Conservation (phyloP, 1,140 invertebrate genomes). For the Pectinophora gossypiella region DNA sequence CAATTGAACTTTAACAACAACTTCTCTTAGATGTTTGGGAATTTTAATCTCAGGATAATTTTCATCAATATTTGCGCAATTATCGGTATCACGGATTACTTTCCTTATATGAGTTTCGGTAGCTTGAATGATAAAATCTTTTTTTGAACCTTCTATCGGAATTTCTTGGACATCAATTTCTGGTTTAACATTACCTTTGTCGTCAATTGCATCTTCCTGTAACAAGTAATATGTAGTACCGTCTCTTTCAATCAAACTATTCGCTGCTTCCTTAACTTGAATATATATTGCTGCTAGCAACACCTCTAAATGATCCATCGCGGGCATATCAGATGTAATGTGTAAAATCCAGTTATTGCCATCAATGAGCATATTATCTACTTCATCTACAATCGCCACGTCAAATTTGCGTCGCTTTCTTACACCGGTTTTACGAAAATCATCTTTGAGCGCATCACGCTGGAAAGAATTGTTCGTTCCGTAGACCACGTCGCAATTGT, state of each 20-base stretch:
- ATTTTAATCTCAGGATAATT: background rate
- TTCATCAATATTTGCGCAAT: too few species aligned
- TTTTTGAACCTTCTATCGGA: too few species aligned
- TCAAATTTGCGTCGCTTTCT: too few species aligned
- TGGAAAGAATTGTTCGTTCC: too few species aligned
- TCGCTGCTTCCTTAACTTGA: background rate
- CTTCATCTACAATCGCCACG: background rate
- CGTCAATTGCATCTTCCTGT: background rate
- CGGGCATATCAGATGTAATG: background rate
- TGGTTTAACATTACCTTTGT: background rate
- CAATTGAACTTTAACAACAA: background rate
- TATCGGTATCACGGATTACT: too few species aligned
- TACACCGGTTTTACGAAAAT: too few species aligned
- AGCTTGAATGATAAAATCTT: too few species aligned
- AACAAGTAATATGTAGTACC: background rate
- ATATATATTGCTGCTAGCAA: background rate
- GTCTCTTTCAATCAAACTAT: background rate
- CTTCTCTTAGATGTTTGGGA: background rate
- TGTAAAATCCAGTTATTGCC: background rate
- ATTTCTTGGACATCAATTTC: background rate
- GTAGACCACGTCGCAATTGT: too few species aligned
- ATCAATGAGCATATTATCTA: background rate
- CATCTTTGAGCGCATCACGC: too few species aligned
- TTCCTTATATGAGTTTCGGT: too few species aligned
- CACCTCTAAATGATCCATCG: background rate